These are phyloP conservation scores for Fratercula arctica DNA, from an alignment of 2,797 vertebrate species.

Conservation along the genomic window DNA sequence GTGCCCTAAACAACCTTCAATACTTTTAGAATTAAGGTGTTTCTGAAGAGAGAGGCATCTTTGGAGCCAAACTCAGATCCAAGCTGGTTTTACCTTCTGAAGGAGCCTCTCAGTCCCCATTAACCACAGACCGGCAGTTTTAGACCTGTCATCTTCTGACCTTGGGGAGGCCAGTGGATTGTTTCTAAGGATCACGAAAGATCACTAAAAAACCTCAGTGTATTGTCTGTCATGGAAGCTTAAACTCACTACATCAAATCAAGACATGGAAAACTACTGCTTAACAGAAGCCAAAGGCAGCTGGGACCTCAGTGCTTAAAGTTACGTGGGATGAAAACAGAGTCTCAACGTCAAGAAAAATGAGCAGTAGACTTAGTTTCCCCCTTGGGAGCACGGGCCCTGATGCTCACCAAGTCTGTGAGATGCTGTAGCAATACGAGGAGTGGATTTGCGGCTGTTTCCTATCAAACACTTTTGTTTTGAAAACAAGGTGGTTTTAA, in stretches of 20 bases:
- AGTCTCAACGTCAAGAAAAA: conserved; percentile 9
- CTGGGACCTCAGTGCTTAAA: background rate
- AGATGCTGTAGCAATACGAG: background rate
- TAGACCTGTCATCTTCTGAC: background rate
- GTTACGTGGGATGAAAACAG: background rate
- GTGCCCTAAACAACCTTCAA: background rate
- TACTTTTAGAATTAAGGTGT: background rate
- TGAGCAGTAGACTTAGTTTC: background rate
- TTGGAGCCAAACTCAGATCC: background rate
- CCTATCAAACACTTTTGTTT: conserved; percentile 14
- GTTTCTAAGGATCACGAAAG: background rate
- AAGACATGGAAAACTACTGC: conserved; percentile 24
- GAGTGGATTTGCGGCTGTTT: background rate
- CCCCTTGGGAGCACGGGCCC: background rate
- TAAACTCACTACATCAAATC: background rate
- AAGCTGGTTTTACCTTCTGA: background rate
- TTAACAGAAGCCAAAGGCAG: conserved; percentile 23
- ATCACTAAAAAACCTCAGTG: background rate
- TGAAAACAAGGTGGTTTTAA: conserved; percentile 18
- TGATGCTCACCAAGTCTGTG: background rate
- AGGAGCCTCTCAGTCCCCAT: background rate
- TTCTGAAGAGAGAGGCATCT: background rate
- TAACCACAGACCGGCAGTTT: background rate
- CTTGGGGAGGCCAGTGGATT: background rate
- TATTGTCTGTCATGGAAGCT: background rate